phyloP scores from a whole-genome alignment of 2,888 invertebrate species.

The Leucoma salicis region DNA sequence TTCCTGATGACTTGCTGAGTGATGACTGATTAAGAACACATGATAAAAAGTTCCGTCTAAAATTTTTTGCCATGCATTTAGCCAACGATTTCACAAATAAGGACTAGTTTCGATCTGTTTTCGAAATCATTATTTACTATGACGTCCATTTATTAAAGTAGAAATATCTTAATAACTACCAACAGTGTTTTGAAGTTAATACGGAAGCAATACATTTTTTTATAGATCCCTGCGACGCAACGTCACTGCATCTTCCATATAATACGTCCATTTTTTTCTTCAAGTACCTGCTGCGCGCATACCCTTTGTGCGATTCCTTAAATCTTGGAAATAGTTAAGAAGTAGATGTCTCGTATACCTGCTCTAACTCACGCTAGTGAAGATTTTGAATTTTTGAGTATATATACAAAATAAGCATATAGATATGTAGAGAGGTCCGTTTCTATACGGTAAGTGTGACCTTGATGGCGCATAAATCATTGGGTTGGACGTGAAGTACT shows the following conservation, averaged over 20 bases:
- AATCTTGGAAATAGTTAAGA: constrained; percentile 11
- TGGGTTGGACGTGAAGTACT: constrained; percentile 64
- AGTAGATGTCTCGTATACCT: constrained; percentile 49
- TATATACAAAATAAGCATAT: constrained; percentile 30
- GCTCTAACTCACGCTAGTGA: constrained; percentile 55
- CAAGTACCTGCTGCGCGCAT: constrained; percentile 14
- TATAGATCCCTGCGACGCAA: not conserved
- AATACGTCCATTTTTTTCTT: constrained; percentile 7
- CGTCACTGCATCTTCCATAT: not conserved
- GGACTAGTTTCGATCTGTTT: no score
- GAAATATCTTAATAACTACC: no score
- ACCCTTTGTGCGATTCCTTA: constrained; percentile 1
- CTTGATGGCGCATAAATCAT: constrained; percentile 39
- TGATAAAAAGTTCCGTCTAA: no score
- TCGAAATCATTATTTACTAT: no score
- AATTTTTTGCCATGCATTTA: no score
- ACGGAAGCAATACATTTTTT: no score
- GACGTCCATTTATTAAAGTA: no score
- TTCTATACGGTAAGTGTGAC: constrained; percentile 67
- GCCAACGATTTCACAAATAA: no score
- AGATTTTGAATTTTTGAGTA: constrained; percentile 35
- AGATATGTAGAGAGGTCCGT: constrained; percentile 55
- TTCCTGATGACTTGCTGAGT: no score
- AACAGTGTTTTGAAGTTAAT: no score
- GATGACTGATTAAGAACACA: no score